phyloP scores from a whole-genome alignment of 2,113 vertebrate species.

The Equus przewalskii region DNA sequence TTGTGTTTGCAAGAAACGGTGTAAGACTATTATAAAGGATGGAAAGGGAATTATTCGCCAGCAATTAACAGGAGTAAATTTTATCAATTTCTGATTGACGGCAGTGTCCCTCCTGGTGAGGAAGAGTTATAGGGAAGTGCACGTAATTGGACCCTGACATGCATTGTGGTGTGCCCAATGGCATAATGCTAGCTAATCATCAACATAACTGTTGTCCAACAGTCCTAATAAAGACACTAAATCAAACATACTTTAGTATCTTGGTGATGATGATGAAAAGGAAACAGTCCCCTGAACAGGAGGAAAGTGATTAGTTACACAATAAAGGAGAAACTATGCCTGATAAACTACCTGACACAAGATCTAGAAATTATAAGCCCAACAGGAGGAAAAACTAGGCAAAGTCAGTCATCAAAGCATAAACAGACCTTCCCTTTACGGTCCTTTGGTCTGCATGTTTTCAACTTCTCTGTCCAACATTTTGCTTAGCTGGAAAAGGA shows the following conservation, averaged over 20 bases:
- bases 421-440: slow-evolving; percentile 32
- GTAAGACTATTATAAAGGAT: slow-evolving; percentile 51
- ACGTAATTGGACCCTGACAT: neutral
- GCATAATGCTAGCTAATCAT: neutral
- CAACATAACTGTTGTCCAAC: neutral
- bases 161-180: accelerated
- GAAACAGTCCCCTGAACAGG: neutral
- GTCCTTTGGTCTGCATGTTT: slow-evolving; percentile 17
- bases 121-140: neutral
- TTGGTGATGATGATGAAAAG: slow-evolving; percentile 3
- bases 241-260: slow-evolving; percentile 52
- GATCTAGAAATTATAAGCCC: slow-evolving; percentile 30
- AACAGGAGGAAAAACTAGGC: neutral
- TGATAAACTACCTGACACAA: neutral
- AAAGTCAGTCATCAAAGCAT: slow-evolving; percentile 39
- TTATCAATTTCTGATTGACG: slow-evolving; percentile 42
- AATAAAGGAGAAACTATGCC: slow-evolving; percentile 2
- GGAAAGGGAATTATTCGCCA: slow-evolving; percentile 68
- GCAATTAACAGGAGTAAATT: slow-evolving; percentile 18
- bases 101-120: neutral
- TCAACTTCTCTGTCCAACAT: slow-evolving; percentile 39
- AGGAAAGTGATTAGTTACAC: slow-evolving; percentile 39
- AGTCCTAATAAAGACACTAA: slow-evolving; percentile 33
- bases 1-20: slow-evolving; percentile 60
- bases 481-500: neutral